Conservation (phyloP, 23 tunicate genomes). For the Aplidium turbinatum region DNA sequence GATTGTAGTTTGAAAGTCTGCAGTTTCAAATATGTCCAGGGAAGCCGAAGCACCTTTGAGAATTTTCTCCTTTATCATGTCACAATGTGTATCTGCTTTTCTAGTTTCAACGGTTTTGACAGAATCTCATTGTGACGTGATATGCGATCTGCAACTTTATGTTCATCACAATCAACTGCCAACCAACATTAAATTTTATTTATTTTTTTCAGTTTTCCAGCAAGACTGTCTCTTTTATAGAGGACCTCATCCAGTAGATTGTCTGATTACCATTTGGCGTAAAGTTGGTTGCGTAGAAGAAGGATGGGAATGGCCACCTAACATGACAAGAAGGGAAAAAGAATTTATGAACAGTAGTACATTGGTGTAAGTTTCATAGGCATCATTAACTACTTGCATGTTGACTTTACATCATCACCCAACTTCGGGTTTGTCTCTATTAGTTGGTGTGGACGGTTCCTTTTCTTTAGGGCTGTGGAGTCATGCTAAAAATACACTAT, state of each 20-base stretch:
- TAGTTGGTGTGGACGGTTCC: no score
- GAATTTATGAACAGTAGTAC: no score
- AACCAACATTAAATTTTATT: background rate
- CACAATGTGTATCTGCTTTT: background rate
- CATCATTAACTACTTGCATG: no score
- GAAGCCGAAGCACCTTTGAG: conserved; percentile 3
- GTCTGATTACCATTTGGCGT: background rate
- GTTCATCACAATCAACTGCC: background rate
- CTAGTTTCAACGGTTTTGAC: background rate
- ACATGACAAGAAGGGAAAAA: no score
- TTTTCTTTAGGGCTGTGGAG: no score
- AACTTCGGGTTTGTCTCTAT: no score
- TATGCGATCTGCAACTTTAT: no score
- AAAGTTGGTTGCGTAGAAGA: conserved; percentile 9
- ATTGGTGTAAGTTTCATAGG: no score
- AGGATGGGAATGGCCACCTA: background rate
- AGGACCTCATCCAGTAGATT: conserved; percentile 14
- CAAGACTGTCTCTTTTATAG: background rate
- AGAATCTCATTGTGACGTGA: background rate
- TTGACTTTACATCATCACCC: no score
- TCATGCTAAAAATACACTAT: no score
- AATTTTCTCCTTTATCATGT: background rate
- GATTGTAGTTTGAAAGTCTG: no score
- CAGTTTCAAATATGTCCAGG: background rate
- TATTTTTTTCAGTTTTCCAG: background rate